Base-by-base conservation (phyloP, 2,888 invertebrate species). In the Lepidocyrtinus sp. region DNA sequence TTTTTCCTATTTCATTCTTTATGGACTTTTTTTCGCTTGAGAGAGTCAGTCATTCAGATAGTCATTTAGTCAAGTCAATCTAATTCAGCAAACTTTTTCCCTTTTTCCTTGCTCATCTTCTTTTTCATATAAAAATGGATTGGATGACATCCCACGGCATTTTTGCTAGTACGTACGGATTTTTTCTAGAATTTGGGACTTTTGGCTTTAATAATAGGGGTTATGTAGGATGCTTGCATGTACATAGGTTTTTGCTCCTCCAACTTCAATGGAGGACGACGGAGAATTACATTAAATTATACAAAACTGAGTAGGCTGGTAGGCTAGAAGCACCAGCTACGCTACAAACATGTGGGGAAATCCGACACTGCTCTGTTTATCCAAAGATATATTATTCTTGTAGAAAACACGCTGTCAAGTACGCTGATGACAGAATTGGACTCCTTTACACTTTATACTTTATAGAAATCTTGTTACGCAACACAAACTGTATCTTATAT, bases 1-100 rank as follows among this genome's bases (percentile, higher is more conserved):
- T 69, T 62, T 65, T 68, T 69, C 74, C 80, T 69, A 5, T n/a
- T 79, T 65, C 79, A 74, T 70, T 74, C 70, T 67, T n/a, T 59
- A 17, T 59, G 59, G 59, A 65, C 62, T 80, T 46, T 65, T 50
- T 73, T n/a, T n/a, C 62, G 27, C 69, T 24, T 17, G 59, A 67
- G 19, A 21, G 15, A 55, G 22, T 65, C 46, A 75, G 25, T 62
- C 25, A 36, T 36, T 36, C 36, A 7, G 36, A 36, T 36, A 36
- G 36, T 36, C 36, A 36, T 36, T 36, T 36, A 36, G 36, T 36
- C 5, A 36, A 75, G 69, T 73, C 80, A 74, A 75, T 79, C 70
- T 70, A 70, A 74, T 70, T 73, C 50, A 22, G 59, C 45, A 55
- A 68, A 64, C 63, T 74, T 70, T 71, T 64, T 67, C 36, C 55